Percentiles rank a stretch among this genome's conserved stretches.
Evolutionary conservation across 2,113 vertebrate species (phyloP).

Genomic region (Choloepus hoffmanni): DNA sequence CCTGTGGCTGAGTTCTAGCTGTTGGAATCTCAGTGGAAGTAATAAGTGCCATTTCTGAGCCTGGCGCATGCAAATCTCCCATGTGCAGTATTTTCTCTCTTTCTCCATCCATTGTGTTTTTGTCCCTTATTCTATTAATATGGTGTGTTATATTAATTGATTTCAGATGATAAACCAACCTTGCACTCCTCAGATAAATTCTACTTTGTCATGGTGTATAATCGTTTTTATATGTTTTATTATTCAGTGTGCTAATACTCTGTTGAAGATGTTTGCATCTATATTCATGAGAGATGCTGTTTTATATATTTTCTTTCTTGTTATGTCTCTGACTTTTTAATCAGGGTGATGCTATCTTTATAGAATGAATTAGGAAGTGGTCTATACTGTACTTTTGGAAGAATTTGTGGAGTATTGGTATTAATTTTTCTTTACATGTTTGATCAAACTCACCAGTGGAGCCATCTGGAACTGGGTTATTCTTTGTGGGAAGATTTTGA

Average conservation of each 20-base stretch:
- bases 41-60: not conserved
- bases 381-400: not conserved
- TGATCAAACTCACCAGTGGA: not conserved
- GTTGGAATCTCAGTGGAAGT: too few species aligned
- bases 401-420: not conserved
- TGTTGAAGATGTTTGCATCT: not conserved
- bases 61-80: not conserved
- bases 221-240: not conserved
- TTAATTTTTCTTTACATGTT: not conserved
- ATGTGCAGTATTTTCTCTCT: fast-evolving
- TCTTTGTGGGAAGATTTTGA: not conserved
- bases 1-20: not conserved
- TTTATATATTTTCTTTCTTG: not conserved
- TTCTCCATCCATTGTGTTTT: not conserved
- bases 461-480: not conserved
- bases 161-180: not conserved
- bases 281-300: not conserved
- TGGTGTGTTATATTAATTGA: not conserved
- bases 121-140: not conserved
- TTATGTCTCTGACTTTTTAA: too few species aligned
- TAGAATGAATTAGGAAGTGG: not conserved
- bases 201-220: not conserved
- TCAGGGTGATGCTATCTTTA: not conserved
- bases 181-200: not conserved
- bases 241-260: not conserved